Conservation (phyloP, 1,140 invertebrate species). For the Muscidifurax raptorellus region DNA sequence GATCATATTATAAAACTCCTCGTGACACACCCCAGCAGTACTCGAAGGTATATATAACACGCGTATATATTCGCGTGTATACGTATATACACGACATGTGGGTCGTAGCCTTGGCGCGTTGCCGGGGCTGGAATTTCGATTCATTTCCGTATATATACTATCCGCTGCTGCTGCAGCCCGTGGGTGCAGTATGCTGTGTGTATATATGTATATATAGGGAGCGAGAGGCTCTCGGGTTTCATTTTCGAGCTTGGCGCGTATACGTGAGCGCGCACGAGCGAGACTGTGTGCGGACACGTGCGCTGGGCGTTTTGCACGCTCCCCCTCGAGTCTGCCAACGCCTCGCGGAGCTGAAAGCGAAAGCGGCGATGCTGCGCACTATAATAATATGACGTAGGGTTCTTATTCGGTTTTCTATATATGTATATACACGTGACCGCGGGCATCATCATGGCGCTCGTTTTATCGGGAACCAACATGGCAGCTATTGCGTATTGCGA, state of each 20-base stretch:
- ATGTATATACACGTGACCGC: too few species aligned
- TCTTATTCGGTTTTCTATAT: slow-evolving; percentile 56
- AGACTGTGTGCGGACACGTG: slow-evolving; percentile 35
- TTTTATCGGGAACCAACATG: slow-evolving; percentile 70
- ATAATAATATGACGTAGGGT: slow-evolving; percentile 38
- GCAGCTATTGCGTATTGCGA: slow-evolving; percentile 54
- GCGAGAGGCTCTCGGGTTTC: slow-evolving; percentile 37
- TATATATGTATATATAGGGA: background rate
- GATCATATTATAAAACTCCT: too few species aligned
- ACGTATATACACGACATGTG: background rate
- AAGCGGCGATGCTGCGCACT: background rate
- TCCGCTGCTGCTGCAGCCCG: background rate
- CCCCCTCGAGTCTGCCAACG: background rate
- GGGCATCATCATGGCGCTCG: slow-evolving; percentile 63
- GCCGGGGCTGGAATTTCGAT: slow-evolving; percentile 57
- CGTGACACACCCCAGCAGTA: background rate
- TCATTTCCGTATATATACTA: slow-evolving; percentile 52
- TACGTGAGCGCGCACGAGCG: background rate
- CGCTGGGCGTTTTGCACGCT: background rate
- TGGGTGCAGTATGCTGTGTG: background rate
- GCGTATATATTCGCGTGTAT: too few species aligned
- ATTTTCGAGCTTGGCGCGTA: slow-evolving; percentile 3
- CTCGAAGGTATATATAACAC: background rate
- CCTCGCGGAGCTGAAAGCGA: background rate
- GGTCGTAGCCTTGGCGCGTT: slow-evolving; percentile 18